Evolutionary conservation across 2,888 invertebrate genomes (phyloP).

Genomic region (Tetheella fluctuosa): DNA sequence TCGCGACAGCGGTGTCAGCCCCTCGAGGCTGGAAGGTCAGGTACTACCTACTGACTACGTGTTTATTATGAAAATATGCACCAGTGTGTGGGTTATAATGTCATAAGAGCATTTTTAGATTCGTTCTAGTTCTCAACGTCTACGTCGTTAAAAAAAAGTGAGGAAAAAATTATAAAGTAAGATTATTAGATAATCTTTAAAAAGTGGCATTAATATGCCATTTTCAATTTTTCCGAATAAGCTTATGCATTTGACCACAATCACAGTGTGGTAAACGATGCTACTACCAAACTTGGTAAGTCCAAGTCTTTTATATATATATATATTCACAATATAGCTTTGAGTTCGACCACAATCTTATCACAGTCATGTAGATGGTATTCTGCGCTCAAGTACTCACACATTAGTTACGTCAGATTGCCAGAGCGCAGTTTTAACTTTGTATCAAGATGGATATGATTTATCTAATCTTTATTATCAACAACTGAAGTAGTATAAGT

Average conservation of each 20-base stretch:
- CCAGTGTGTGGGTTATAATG: constrained; percentile 30
- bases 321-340: no score
- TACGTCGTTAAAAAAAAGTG: neutral
- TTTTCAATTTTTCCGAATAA: no score
- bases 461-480: neutral
- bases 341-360: no score
- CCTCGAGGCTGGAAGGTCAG: constrained; percentile 44
- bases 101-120: constrained; percentile 23
- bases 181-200: no score
- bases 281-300: no score
- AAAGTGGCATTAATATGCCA: no score
- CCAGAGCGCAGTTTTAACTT: neutral
- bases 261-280: no score
- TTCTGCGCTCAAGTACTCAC: no score
- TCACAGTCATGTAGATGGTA: no score
- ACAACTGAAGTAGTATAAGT: neutral
- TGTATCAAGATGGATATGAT: neutral
- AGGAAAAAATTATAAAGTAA: neutral
- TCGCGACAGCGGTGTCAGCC: constrained; percentile 43
- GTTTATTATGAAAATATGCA: constrained; percentile 28
- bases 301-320: no score
- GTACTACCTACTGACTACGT: constrained; percentile 17
- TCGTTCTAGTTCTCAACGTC: constrained; percentile 1
- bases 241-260: no score
- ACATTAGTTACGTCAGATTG: neutral